Conservation (phyloP, 2,888 invertebrate genomes). For the Thereva nobilitata region DNA sequence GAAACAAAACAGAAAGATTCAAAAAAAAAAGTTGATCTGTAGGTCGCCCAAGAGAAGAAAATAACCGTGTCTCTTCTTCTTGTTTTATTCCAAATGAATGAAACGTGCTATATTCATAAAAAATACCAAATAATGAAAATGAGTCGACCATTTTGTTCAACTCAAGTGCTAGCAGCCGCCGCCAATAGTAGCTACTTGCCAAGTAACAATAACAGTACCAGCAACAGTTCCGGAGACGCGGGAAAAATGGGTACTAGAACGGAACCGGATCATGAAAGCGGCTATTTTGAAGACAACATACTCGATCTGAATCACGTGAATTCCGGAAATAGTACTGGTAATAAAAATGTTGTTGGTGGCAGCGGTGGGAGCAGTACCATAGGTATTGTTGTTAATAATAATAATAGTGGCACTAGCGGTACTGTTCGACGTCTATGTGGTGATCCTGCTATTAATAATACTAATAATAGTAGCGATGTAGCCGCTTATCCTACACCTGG, state of each 20-base stretch:
- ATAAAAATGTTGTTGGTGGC: slow-evolving; percentile 1
- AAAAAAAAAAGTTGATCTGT: too few relatives aligned
- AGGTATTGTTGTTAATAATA: neutral
- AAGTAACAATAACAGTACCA: slow-evolving; percentile 16
- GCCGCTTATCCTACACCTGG: neutral
- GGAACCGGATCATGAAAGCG: slow-evolving; percentile 78
- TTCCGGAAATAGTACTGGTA: slow-evolving; percentile 24
- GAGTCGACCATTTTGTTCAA: slow-evolving; percentile 38
- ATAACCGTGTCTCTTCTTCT: neutral
- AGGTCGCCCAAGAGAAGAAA: too few relatives aligned
- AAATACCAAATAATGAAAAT: slow-evolving; percentile 38
- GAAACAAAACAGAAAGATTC: too few relatives aligned
- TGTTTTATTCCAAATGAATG: slow-evolving; percentile 32
- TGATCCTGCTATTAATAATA: slow-evolving; percentile 1
- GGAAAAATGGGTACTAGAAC: slow-evolving; percentile 66
- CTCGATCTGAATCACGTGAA: slow-evolving; percentile 22
- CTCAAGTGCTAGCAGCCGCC: slow-evolving; percentile 5
- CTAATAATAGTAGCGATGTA: too few relatives aligned
- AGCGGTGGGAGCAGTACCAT: slow-evolving; percentile 5
- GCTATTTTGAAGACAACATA: slow-evolving; percentile 75
- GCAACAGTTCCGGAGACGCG: slow-evolving; percentile 33
- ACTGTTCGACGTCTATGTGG: neutral
- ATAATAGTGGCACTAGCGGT: too few relatives aligned
- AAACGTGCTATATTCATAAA: slow-evolving; percentile 34
- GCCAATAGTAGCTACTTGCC: slow-evolving; percentile 10